These are phyloP conservation scores for Procambarus clarkii DNA, from an alignment of 1,140 invertebrate species.

Conservation along the genomic window DNA sequence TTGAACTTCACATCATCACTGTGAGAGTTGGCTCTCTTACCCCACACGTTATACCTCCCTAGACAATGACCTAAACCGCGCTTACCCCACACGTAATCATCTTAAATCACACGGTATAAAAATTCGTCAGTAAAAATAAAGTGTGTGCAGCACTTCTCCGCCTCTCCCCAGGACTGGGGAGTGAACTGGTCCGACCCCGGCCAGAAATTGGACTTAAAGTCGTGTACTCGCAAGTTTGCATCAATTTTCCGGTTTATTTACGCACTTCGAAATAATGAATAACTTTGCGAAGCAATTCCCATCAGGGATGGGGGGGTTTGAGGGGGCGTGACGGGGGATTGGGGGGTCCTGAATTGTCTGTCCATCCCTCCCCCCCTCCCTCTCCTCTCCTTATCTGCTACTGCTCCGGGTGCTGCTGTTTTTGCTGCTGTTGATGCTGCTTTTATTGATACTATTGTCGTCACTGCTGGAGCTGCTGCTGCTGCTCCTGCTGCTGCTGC, in stretches of 20 bases:
- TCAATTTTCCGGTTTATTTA: slow-evolving; percentile 11
- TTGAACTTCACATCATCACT: too few relatives aligned
- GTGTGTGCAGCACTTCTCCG: too few relatives aligned
- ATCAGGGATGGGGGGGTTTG: not conserved
- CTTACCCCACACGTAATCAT: too few relatives aligned
- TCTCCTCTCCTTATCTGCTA: not conserved
- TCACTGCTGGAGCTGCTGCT: not conserved
- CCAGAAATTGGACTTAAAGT: slow-evolving; percentile 7
- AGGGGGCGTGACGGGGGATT: too few relatives aligned
- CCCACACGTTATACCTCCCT: too few relatives aligned
- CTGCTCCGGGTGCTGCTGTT: not conserved
- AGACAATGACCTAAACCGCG: too few relatives aligned
- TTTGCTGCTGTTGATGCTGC: not conserved
- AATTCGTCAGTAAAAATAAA: too few relatives aligned
- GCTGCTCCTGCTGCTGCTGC: too few relatives aligned
- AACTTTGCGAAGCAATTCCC: not conserved
- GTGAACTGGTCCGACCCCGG: not conserved
- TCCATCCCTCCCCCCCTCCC: not conserved
- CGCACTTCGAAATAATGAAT: slow-evolving; percentile 6
- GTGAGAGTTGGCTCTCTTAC: too few relatives aligned
- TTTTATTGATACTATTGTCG: not conserved
- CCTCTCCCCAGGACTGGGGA: too few relatives aligned
- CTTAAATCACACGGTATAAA: too few relatives aligned
- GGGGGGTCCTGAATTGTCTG: not conserved
- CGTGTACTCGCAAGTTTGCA: not conserved